Evolutionary conservation across 2,797 vertebrate species (phyloP).

Genomic region (Sciurus carolinensis): DNA sequence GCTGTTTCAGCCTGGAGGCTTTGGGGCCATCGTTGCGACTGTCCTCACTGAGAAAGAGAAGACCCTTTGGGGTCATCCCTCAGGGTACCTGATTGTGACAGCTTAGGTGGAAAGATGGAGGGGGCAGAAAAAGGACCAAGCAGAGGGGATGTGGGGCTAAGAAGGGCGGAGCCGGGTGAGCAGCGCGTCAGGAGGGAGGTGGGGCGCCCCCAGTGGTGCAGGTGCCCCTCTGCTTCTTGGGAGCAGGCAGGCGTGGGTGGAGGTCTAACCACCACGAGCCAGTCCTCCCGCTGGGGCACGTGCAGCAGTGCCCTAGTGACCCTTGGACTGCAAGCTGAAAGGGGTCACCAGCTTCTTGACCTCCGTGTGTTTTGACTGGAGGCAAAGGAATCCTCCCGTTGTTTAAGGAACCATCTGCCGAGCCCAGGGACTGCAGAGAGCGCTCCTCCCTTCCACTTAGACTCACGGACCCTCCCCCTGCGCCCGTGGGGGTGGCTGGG

Average conservation of each 20-base stretch:
- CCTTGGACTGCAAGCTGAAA: background rate
- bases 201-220: fast-evolving
- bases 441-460: background rate
- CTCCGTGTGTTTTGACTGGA: background rate
- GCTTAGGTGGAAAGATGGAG: fast-evolving
- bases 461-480: background rate
- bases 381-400: conserved; percentile 27
- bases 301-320: conserved; percentile 21
- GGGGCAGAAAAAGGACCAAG: too few relatives aligned
- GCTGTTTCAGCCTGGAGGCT: background rate
- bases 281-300: background rate
- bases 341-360: background rate
- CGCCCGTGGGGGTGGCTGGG: fast-evolving
- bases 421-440: background rate
- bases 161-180: fast-evolving
- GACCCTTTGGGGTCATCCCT: background rate
- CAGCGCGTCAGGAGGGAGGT: fast-evolving
- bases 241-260: background rate
- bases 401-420: background rate
- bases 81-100: fast-evolving
- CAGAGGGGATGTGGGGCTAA: fast-evolving
- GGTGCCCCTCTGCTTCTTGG: fast-evolving
- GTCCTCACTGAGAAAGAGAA: too few relatives aligned
- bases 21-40: fast-evolving
- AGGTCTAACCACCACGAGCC: background rate